Percentiles rank a stretch among this genome's conserved stretches.
These are phyloP conservation scores for Myiotriccus ornatus DNA, from an alignment of 2,797 vertebrate species.

Conservation along the genomic window DNA sequence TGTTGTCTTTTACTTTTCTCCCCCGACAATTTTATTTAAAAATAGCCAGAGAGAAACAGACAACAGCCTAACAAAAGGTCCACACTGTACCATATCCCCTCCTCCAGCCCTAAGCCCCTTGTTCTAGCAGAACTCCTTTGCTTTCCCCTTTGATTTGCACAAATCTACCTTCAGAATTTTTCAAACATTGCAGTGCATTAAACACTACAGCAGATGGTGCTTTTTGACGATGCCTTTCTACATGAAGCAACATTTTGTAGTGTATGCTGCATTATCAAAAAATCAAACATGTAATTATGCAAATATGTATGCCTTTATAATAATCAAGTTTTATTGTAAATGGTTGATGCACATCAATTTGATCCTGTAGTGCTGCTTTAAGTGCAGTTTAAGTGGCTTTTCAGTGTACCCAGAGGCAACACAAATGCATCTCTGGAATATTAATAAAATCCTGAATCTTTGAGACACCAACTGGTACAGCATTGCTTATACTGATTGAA, in stretches of 20 bases:
- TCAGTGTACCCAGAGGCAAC: conserved; percentile 85
- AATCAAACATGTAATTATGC: conserved; percentile 89
- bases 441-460: conserved; percentile 86
- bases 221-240: conserved; percentile 79
- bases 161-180: conserved; percentile 69
- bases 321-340: conserved; percentile 89
- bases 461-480: conserved; percentile 83
- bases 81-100: not conserved
- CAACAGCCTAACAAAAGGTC: not conserved
- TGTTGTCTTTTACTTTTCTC: not conserved
- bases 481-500: conserved; percentile 81
- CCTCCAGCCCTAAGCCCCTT: conserved; percentile 22
- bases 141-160: conserved; percentile 67
- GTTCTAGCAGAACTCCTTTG: conserved; percentile 54
- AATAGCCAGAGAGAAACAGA: not conserved
- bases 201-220: conserved; percentile 83
- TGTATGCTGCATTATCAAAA: conserved; percentile 82
- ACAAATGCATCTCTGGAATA: conserved; percentile 85
- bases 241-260: conserved; percentile 77
- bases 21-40: conserved; percentile 19
- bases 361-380: conserved; percentile 86
- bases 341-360: conserved; percentile 86
- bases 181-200: conserved; percentile 76
- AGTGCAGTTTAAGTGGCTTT: conserved; percentile 88
- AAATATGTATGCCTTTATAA: conserved; percentile 88